Evolutionary conservation across 2,113 vertebrate genomes (phyloP), one percentile per base, ranked within the genome.

Genomic region (Motacilla tschutschensis): DNA sequence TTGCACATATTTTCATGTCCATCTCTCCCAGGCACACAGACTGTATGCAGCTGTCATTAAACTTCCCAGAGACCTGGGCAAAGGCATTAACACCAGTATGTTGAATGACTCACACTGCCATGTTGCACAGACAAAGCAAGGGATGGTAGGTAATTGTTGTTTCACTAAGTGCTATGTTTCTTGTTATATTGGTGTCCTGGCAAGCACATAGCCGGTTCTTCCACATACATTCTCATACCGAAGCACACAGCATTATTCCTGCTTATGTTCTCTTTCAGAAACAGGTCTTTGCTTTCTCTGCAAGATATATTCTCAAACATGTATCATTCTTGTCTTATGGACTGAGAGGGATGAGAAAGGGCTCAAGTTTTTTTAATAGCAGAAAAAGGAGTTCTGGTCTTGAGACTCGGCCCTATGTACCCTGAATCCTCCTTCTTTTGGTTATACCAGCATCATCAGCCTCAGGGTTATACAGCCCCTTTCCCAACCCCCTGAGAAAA

Each of bases 401-500:
- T 48, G 64, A 69, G 78, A n/a, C 50, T 85, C 46, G 59, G 48
- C 58, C 69, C 40, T 54, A 9, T 11, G 8, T 60, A 54, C 46
- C 31, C 57, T 59, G 47, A 87, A 89, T 55, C n/a, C 50, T 85
- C 50, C 54, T 75, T 36, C 44, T 71, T 66, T 77, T 53, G 83
- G 73, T 71, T 73, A 48, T 2, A 71, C 35, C 22, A 48, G 48
- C 72, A 79, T 40, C 40, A n/a, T 5, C 75, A 87, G 35, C 71
- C 63, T 57, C 59, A 76, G 69, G 41, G 48, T 65, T 66, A 48
- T 40, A 51, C 26, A 88, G 20, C 35, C 74, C 43, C 50, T 76
- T 36, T 16, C 79, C 72, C 64, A 79, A 36, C 17, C 53, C 77
- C 60, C 63, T 69, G 50, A 83, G 76, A 35, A 83, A 80, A 80